Conservation (phyloP, 2,113 vertebrate species). For the Tinamus guttatus region DNA sequence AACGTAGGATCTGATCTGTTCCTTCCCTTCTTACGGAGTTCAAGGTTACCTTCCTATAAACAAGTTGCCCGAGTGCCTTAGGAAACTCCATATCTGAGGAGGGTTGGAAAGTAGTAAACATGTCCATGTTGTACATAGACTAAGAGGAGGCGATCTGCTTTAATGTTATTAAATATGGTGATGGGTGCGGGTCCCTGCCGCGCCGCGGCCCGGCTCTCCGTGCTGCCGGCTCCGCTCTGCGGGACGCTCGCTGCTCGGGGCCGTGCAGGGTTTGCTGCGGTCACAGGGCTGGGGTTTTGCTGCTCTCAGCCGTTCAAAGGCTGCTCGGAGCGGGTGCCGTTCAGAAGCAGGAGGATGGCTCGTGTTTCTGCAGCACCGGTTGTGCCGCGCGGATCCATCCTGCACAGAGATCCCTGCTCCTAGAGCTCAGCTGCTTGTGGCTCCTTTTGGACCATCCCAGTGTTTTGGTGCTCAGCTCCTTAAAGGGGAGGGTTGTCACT, state of each 20-base stretch:
- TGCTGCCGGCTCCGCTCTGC: no score
- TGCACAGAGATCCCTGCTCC: rapidly evolving
- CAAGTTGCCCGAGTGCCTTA: not conserved
- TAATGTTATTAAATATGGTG: not conserved
- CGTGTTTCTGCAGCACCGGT: not conserved
- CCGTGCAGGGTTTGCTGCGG: rapidly evolving
- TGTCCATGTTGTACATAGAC: not conserved
- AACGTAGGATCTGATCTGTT: not conserved
- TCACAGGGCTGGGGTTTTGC: not conserved
- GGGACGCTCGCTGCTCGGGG: not conserved
- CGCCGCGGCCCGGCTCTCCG: not conserved
- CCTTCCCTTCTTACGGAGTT: not conserved
- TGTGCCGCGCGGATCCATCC: not conserved
- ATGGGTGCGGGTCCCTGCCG: not conserved
- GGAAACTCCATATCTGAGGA: not conserved
- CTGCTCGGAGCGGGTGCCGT: rapidly evolving
- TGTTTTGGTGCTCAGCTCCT: not conserved
- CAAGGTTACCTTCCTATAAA: not conserved
- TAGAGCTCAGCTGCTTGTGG: no score
- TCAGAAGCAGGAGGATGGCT: not conserved
- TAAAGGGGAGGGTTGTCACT: rapidly evolving
- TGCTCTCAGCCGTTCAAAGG: not conserved
- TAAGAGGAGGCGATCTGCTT: not conserved
- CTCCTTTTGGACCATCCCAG: no score
- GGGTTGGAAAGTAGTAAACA: not conserved